Conservation (phyloP, 2,797 vertebrate species). For the Prunella strophiata region DNA sequence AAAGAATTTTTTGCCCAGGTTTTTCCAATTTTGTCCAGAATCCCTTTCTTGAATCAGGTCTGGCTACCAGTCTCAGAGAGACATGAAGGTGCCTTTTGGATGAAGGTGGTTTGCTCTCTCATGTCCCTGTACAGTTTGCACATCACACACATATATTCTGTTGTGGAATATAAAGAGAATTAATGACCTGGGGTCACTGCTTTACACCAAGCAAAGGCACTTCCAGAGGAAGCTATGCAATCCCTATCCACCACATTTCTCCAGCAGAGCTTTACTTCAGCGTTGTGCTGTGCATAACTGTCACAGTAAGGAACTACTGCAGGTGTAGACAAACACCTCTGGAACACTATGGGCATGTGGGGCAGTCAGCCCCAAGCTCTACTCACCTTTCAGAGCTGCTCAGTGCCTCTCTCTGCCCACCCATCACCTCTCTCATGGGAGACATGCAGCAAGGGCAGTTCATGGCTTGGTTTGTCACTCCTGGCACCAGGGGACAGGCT, state of each 20-base stretch:
- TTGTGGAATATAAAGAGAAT: neutral
- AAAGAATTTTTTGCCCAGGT: neutral
- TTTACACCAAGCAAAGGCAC: neutral
- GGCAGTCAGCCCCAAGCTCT: neutral
- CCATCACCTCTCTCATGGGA: neutral
- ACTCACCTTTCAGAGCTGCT: neutral
- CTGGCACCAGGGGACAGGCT: neutral
- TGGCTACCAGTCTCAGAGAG: neutral
- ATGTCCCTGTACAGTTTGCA: neutral
- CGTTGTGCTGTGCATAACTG: rapidly evolving
- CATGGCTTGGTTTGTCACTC: neutral
- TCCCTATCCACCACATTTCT: neutral
- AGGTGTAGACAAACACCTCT: neutral
- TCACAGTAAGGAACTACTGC: neutral
- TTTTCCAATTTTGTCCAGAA: neutral
- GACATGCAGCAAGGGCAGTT: neutral
- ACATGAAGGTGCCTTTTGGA: neutral
- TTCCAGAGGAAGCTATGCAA: neutral
- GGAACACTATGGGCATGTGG: rapidly evolving
- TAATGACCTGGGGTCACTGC: neutral
- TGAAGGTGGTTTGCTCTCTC: neutral
- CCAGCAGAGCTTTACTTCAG: neutral
- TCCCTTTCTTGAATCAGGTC: neutral
- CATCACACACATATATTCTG: neutral
- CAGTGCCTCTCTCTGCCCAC: neutral